These are phyloP conservation scores for Calyptommatus sinebrachiatus DNA, from an alignment of 2,113 vertebrate genomes.

Conservation along the genomic window DNA sequence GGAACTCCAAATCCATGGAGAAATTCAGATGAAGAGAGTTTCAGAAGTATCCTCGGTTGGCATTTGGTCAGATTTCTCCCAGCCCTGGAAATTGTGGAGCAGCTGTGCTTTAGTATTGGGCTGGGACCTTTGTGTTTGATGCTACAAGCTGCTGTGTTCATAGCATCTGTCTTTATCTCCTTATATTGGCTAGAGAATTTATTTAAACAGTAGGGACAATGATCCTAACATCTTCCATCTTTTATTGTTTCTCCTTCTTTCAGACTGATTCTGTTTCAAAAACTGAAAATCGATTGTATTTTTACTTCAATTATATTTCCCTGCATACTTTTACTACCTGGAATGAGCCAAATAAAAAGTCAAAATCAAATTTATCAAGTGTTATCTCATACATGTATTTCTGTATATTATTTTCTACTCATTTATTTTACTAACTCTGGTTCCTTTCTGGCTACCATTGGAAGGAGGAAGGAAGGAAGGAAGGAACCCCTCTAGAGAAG, in stretches of 20 bases:
- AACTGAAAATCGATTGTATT: not conserved
- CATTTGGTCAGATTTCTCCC: slow-evolving; percentile 14
- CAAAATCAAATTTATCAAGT: not conserved
- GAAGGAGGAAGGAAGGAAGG: no score
- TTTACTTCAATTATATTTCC: not conserved
- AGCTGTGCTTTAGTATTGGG: slow-evolving; percentile 8
- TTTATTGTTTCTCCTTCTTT: not conserved
- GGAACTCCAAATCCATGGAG: not conserved
- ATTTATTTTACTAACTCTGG: no score
- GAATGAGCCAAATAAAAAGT: slow-evolving; percentile 12
- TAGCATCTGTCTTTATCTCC: slow-evolving; percentile 16
- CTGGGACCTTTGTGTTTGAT: slow-evolving; percentile 17
- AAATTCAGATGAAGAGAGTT: not conserved
- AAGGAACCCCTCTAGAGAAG: no score
- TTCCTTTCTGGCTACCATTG: no score
- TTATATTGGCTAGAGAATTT: slow-evolving; percentile 18
- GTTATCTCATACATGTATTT: no score
- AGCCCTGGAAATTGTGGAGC: not conserved
- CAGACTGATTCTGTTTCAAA: slow-evolving; percentile 7
- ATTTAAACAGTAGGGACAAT: slow-evolving; percentile 13
- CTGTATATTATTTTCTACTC: no score
- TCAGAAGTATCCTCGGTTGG: not conserved
- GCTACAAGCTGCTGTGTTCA: not conserved
- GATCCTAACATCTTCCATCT: not conserved
- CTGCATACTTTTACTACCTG: not conserved